Percentiles rank a stretch among this genome's conserved stretches.
These are phyloP conservation scores for Eulacestoma nigropectus DNA, from an alignment of 2,113 vertebrate species.

Conservation along the genomic window DNA sequence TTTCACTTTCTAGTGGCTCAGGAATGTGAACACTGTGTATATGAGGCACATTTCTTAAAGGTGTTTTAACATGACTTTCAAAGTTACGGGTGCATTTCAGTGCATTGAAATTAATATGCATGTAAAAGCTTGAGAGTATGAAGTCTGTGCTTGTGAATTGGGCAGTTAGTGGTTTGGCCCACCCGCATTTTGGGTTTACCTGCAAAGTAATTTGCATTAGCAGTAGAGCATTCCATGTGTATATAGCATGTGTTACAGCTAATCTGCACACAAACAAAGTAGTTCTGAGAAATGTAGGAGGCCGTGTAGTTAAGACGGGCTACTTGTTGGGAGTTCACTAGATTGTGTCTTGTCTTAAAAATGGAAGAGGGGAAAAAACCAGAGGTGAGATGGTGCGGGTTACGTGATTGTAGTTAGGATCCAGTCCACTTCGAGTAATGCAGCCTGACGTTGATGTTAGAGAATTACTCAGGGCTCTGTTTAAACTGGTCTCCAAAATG, in stretches of 20 bases:
- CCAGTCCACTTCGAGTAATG: not conserved
- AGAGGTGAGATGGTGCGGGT: not conserved
- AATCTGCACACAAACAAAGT: not conserved
- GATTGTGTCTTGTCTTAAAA: not conserved
- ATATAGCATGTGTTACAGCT: not conserved
- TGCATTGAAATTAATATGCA: not conserved
- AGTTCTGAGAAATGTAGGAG: not conserved
- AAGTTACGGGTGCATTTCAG: not conserved
- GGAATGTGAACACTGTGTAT: not conserved
- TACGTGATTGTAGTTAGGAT: not conserved
- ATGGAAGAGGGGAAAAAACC: not conserved
- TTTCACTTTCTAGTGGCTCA: not conserved
- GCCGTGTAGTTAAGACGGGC: accelerated
- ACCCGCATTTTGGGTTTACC: not conserved
- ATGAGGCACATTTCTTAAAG: not conserved
- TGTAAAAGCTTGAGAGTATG: not conserved
- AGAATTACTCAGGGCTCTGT: slow-evolving; percentile 26
- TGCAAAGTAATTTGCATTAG: not conserved
- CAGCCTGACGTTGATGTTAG: not conserved
- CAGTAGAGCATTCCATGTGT: not conserved
- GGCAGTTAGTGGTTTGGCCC: not conserved
- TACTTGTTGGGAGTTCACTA: not conserved
- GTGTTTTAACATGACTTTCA: not conserved
- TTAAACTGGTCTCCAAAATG: slow-evolving; percentile 44
- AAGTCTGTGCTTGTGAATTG: not conserved